These are phyloP conservation scores for Laodelphax striatellus DNA, from an alignment of 1,140 invertebrate species.

Conservation along the genomic window DNA sequence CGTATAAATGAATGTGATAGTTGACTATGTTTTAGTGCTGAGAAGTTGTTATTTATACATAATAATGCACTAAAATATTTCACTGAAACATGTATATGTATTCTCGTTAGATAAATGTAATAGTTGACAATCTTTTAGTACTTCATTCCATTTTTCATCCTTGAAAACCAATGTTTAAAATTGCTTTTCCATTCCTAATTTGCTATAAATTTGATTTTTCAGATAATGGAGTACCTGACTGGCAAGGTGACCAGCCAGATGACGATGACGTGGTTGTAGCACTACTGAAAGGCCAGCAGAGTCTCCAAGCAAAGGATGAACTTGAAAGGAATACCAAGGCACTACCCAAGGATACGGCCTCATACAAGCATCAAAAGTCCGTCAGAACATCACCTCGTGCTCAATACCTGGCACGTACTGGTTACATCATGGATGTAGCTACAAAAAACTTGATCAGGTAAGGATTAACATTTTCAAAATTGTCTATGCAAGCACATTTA, in stretches of 20 bases:
- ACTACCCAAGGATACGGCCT: slow-evolving; percentile 44
- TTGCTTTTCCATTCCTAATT: too few relatives aligned
- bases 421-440: slow-evolving; percentile 50
- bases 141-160: too few relatives aligned
- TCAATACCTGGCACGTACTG: slow-evolving; percentile 44
- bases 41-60: too few relatives aligned
- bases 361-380: slow-evolving; percentile 52
- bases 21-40: too few relatives aligned
- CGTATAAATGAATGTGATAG: too few relatives aligned
- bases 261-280: slow-evolving; percentile 32
- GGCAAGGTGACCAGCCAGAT: slow-evolving; percentile 23
- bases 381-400: slow-evolving; percentile 44
- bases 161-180: too few relatives aligned
- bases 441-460: slow-evolving; percentile 39
- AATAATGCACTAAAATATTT: too few relatives aligned
- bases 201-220: not conserved
- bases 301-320: slow-evolving; percentile 37
- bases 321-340: slow-evolving; percentile 35
- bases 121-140: too few relatives aligned
- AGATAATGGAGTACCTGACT: slow-evolving; percentile 1
- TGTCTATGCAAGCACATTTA: too few relatives aligned
- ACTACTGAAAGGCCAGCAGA: slow-evolving; percentile 39
- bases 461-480: not conserved
- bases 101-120: too few relatives aligned
- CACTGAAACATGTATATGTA: too few relatives aligned